Base-by-base conservation (phyloP, 2,797 vertebrate species). In the Selene dorsalis region DNA sequence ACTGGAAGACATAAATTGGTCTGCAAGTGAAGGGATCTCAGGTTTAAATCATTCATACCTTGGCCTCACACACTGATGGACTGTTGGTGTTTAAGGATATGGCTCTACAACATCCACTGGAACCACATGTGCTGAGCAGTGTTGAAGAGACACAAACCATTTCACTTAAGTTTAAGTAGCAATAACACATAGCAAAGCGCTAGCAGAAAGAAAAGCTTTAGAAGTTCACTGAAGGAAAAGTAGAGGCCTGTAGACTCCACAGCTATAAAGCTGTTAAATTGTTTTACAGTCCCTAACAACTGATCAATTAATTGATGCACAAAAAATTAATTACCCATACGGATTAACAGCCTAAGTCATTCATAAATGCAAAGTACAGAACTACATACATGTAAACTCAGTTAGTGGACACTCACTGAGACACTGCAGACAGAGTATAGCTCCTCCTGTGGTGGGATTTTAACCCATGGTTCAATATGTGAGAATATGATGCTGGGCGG, bases 11-110 rank as follows among this genome's bases (percentile, higher is more conserved):
- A 75, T 79, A 78, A 83, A 83, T 72, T 63, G 24, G 63, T 50
- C 63, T 68, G 48, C 39, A 59, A 75, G 45, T 66, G 30, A 72
- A 63, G 62, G 78, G 47, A 77, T 26, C 20, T 38, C 71, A 80
- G 32, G 32, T 48, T 78, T 87, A 62, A 90, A 92, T 91, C 28
- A 87, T 90, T 87, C 14, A 92, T 73, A 52, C 65, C 4, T 38
- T 28, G 76, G 45, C 18, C 47, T 77, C 82, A 71, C 4, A 73
- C 38, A 64, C 22, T 69, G 69, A 84, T 69, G 56, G n/a, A 77
- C n/a, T 75, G 50, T 85, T 69, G 79, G 55, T 22, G 55, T 84
- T 81, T 77, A 39, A 69, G 38, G 13, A 60, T 26, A 83, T 65
- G 24, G 75, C 73, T 81, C 39, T 55, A 58, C 83, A 72, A 24